Conservation (phyloP, 1,140 invertebrate species). For the Agrilus planipennis region DNA sequence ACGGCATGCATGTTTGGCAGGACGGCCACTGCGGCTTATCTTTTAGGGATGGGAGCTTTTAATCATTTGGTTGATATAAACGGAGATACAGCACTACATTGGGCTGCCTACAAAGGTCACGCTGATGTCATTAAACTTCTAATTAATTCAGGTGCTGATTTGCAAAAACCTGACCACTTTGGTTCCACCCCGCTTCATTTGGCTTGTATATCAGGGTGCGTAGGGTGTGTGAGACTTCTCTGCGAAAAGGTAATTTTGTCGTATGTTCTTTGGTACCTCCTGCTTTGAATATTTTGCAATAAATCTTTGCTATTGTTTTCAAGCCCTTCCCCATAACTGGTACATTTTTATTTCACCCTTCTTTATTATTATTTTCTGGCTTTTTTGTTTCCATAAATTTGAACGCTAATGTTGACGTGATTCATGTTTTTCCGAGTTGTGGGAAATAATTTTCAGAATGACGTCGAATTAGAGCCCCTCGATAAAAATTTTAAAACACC, state of each 20-base stretch:
- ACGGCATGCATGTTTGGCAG: constrained; percentile 88
- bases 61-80: constrained; percentile 81
- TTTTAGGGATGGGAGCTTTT: constrained; percentile 76
- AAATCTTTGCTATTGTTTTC: too few relatives aligned
- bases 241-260: constrained; percentile 66
- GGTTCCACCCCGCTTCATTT: constrained; percentile 87
- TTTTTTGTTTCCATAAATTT: too few relatives aligned
- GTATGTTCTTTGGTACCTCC: too few relatives aligned
- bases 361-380: too few relatives aligned
- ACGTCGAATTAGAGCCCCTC: constrained; percentile 68
- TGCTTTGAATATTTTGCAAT: too few relatives aligned
- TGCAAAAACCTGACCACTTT: constrained; percentile 83
- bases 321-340: too few relatives aligned
- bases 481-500: constrained; percentile 90
- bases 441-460: too few relatives aligned
- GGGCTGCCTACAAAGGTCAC: constrained; percentile 88
- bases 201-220: constrained; percentile 80
- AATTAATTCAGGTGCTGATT: constrained; percentile 81
- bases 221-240: constrained; percentile 64
- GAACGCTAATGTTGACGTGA: too few relatives aligned
- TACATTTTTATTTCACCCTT: too few relatives aligned
- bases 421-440: too few relatives aligned
- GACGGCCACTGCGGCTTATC: constrained; percentile 75
- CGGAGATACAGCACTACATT: constrained; percentile 84
- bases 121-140: constrained; percentile 74